These are phyloP conservation scores for Spondyliosoma cantharus DNA, from an alignment of 2,797 vertebrate species.

Conservation along the genomic window DNA sequence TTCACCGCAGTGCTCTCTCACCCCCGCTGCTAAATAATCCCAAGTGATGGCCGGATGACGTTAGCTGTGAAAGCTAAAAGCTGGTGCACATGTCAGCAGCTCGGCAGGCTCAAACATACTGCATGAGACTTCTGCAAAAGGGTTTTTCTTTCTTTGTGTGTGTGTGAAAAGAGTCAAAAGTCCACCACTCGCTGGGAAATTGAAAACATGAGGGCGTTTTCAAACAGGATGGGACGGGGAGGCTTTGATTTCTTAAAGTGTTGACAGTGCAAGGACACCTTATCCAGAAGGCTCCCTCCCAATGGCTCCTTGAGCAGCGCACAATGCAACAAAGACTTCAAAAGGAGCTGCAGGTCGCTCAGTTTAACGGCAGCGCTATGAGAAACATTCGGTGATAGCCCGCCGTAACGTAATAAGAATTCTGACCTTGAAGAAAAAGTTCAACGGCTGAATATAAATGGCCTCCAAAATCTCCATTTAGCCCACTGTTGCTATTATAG, in stretches of 20 bases:
- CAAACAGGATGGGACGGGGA: conserved; percentile 57
- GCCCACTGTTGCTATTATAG: conserved; percentile 45
- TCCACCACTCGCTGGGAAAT: conserved; percentile 64
- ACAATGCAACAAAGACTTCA: conserved; percentile 57
- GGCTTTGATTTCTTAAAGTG: conserved; percentile 74
- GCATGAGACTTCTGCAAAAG: conserved; percentile 40
- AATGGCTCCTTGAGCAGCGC: conserved; percentile 68
- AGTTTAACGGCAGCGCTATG: conserved; percentile 53
- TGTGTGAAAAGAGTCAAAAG: conserved; percentile 73
- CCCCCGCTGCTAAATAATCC: conserved; percentile 36
- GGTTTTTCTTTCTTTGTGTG: conserved; percentile 18
- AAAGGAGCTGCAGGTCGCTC: conserved; percentile 51
- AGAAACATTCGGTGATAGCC: conserved; percentile 47
- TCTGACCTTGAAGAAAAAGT: conserved; percentile 51
- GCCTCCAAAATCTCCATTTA: conserved; percentile 54
- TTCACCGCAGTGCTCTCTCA: conserved; percentile 18
- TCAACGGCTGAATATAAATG: conserved; percentile 39
- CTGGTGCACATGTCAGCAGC: conserved; percentile 63
- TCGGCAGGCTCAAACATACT: conserved; percentile 52
- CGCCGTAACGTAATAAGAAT: conserved; percentile 37
- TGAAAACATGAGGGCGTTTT: conserved; percentile 75
- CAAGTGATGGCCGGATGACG: conserved; percentile 28
- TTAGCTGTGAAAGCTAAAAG: conserved; percentile 49
- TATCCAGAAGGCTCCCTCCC: conserved; percentile 69
- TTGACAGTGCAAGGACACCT: conserved; percentile 79